Evolutionary conservation across 2,113 vertebrate genomes (phyloP), one percentile per base, ranked within the genome.

Genomic region (Loxodonta africana): DNA sequence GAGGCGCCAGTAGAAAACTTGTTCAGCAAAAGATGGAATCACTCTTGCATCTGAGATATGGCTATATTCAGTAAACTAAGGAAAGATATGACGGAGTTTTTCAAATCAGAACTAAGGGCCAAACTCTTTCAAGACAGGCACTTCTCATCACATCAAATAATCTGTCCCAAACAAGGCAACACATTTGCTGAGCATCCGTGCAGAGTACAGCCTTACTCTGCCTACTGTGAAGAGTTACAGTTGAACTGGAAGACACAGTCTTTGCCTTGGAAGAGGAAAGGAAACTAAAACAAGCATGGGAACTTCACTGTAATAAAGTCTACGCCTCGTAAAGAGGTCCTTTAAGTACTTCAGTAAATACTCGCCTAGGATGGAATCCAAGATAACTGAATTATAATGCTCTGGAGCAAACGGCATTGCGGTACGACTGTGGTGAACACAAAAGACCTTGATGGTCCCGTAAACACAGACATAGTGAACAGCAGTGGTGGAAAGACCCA

Each of bases 301-400:
- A 97, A 94, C 44, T 17, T 96, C 62, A 86, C 82, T 41, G 14
- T 88, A 86, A 97, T 92, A 84, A 90, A 98, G 60, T 77, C 88
- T 73, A 85, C 28, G 90, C 82, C 97, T 97, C 12, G 1, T 96
- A 97, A 97, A 96, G 95, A 97, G 77, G 97, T 83, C 91, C 95
- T 98, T 60, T 88, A 91, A 97, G 97, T 95, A 65, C 95, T 96
- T 96, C 37, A 86, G 85, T 92, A 95, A 97, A 97, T 83, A 96
- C 92, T 94, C 1, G 17, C 67, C 90, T 83, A 97, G 95, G 96
- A 94, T 30, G 81, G 92, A 88, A 87, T 83, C 96, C 96, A 98
- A 95, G 92, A 92, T 23, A 85, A 92, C 88, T 69, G 90, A 90
- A 88, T 44, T 81, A 1, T 77, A 91, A 69, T 5, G 87, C 83